Evolutionary conservation across 2,888 invertebrate species (phyloP), one percentile per base, ranked within the genome.

Genomic region (Sarcophaga carnaria): DNA sequence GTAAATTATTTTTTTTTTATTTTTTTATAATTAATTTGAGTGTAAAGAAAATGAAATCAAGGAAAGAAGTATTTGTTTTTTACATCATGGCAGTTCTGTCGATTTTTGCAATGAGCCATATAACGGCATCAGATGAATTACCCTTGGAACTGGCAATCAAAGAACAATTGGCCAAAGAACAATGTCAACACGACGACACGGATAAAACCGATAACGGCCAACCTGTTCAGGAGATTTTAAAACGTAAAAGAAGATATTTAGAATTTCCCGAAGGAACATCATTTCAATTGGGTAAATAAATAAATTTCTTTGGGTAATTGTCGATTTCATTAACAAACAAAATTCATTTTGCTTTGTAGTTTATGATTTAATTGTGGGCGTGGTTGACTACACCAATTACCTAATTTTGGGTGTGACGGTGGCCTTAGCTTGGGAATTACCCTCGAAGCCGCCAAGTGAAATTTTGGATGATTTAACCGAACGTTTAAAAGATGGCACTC

Each of bases 391-490:
- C 63, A 93, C 92, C 4, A 93, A 93, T 88, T 92, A 93, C 82
- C 95, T 96, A 86, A 94, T 96, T 12, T 94, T 96, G 90, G 97
- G 97, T 0, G 94, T 95, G 72, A 97, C 97, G 0, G 96, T 96
- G 1, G 96, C 97, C 0, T 92, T 97, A 89, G 97, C 97, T 3
- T 97, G 96, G 95, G 96, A 96, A 90, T 92, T 97, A 66, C 97
- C 97, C 0, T 96, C 96, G 88, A 95, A 95, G 86, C 95, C 94
- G 4, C 92, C 93, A 6, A 93, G 92, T 85, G 93, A 93, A 88
- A 90, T 92, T 45, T 78, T 93, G 0, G 90, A 91, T 22, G 91
- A 93, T 83, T 79, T 93, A 2, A 81, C 89, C 12, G 89, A 90
- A 14, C 91, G 91, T 66, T 89, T 93, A 14, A 89, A 91, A 10